Evolutionary conservation across 2,888 invertebrate species (phyloP), one percentile per base, ranked within the genome.

Genomic region (Helleia helle): DNA sequence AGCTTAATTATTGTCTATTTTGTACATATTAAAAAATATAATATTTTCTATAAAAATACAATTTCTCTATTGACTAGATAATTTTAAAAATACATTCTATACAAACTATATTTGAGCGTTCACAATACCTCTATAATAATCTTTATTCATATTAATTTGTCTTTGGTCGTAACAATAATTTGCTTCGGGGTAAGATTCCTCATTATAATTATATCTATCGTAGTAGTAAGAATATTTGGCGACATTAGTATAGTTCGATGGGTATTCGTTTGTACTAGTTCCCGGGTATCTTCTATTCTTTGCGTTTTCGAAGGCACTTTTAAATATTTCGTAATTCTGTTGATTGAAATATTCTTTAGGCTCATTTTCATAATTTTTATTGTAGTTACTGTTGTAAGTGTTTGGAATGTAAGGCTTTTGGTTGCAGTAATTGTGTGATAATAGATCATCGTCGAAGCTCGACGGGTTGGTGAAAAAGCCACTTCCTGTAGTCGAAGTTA

Each of bases 401-500:
- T 71, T 67, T n/a, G 52, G 40, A 24, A 48, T 55, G 22, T 60
- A 66, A 3, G 59, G 48, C 41, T 62, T 70, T 57, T 61, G 71
- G 25, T 64, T 63, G 30, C 65, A 68, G 46, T 59, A 64, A 25
- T 56, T 68, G 36, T 69, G 71, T 24, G 68, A 72, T 17, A 54
- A 61, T 24, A 65, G 40, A 41, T 80, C 74, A 5, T 79, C 77
- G 1, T 69, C 68, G 9, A 71, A 75, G 44, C 66, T 74, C 1
- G 77, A 70, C 1, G 83, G 73, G 47, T 81, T 71, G 1, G 84
- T 77, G 28, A 84, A 83, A 50, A 83, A 86, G 1, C 86, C 86
- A 39, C 75, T 81, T 1, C 86, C 86, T 0, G 84, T 87, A 8
- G 88, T 89, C 2, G 90, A 87, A 1, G 90, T 90, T 26, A 91